phyloP scores from a whole-genome alignment of 1,140 invertebrate species.

The Drosophila paulistorum region DNA sequence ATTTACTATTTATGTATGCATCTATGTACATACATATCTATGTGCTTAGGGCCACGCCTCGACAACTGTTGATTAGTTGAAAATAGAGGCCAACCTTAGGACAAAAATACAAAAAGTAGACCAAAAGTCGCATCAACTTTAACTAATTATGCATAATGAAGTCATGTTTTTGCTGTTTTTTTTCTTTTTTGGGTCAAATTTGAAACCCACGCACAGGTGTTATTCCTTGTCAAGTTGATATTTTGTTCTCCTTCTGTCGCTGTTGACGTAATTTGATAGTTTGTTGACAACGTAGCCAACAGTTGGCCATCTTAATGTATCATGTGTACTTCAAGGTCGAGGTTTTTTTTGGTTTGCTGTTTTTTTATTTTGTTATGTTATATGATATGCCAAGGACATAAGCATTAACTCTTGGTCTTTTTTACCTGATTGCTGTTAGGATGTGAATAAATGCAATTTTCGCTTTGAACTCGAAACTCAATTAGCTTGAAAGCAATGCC shows the following conservation, averaged over 20 bases:
- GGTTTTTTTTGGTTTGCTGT: background rate
- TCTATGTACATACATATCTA: too few species aligned
- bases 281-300: constrained; percentile 19
- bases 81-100: constrained; percentile 9
- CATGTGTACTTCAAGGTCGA: constrained; percentile 44
- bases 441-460: constrained; percentile 31
- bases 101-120: background rate
- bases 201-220: constrained; percentile 67
- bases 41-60: constrained; percentile 39
- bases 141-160: constrained; percentile 55
- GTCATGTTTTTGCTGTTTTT: constrained; percentile 6
- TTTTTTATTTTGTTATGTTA: constrained; percentile 34
- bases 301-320: constrained; percentile 40
- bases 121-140: constrained; percentile 25
- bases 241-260: constrained; percentile 36
- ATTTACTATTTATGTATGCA: too few species aligned
- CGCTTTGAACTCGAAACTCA: constrained; percentile 37
- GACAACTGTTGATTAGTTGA: constrained; percentile 40
- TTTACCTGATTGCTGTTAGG: constrained; percentile 9
- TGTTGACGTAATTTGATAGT: constrained; percentile 76
- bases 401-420: background rate
- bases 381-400: constrained; percentile 25
- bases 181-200: constrained; percentile 47
- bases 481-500: constrained; percentile 33
- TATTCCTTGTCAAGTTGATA: background rate